Percentiles rank a stretch among this genome's conserved stretches.
Evolutionary conservation across 37 sponge, comb jelly and placozoan species (phyloP).

Genomic region (Spongilla lacustris): DNA sequence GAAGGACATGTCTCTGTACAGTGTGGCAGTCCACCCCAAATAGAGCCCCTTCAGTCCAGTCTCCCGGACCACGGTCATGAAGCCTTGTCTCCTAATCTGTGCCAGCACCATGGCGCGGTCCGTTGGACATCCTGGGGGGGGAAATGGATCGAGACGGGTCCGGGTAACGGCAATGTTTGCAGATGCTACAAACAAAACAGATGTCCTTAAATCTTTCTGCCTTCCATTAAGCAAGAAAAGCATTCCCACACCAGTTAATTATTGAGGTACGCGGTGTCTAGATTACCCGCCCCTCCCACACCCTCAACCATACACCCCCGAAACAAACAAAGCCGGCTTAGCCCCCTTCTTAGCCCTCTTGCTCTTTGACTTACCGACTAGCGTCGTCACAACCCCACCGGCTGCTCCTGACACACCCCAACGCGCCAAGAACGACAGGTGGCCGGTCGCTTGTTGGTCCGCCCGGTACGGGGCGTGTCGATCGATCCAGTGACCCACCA

Average conservation of each 20-base stretch:
- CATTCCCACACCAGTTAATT: too few species aligned
- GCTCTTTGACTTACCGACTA: slow-evolving; percentile 60
- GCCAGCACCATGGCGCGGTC: slow-evolving; percentile 89
- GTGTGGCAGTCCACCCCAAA: slow-evolving; percentile 58
- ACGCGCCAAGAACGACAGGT: slow-evolving; percentile 10
- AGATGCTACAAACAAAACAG: not conserved
- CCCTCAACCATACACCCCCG: too few species aligned
- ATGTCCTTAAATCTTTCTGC: too few species aligned
- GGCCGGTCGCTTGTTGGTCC: not conserved
- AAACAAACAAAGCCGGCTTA: not conserved
- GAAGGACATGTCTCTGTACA: slow-evolving; percentile 84
- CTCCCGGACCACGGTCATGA: slow-evolving; percentile 58
- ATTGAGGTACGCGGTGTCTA: too few species aligned
- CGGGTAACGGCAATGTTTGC: too few species aligned
- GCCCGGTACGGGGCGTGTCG: slow-evolving; percentile 6
- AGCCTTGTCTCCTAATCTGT: slow-evolving; percentile 75
- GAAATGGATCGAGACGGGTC: not conserved
- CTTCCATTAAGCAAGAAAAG: too few species aligned
- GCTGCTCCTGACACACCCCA: slow-evolving; percentile 78
- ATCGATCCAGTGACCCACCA: slow-evolving; percentile 58
- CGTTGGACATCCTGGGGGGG: slow-evolving; percentile 80
- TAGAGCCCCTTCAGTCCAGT: slow-evolving; percentile 78
- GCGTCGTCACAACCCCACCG: slow-evolving; percentile 83
- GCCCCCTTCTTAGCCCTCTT: not conserved
- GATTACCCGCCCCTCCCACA: too few species aligned